Percentiles rank a stretch among this genome's conserved stretches.
Conservation (phyloP, 2,113 vertebrate species). For the Silurus meridionalis region DNA sequence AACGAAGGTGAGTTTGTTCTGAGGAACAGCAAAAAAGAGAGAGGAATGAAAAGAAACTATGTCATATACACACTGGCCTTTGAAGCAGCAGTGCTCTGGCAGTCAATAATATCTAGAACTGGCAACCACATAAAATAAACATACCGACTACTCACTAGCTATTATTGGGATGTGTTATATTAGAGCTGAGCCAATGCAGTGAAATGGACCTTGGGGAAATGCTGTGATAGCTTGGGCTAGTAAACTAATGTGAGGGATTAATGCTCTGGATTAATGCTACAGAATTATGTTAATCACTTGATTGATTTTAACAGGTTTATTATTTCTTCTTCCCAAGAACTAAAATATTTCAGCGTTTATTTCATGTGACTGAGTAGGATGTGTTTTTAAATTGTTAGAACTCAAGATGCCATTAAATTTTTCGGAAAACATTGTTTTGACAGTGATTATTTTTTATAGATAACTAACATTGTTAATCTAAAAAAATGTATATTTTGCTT, state of each 20-base stretch:
- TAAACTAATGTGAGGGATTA: neutral
- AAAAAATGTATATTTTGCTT: neutral
- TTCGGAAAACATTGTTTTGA: neutral
- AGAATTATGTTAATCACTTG: neutral
- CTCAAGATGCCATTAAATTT: neutral
- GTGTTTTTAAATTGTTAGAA: neutral
- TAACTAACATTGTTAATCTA: neutral
- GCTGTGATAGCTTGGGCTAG: neutral
- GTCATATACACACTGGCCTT: neutral
- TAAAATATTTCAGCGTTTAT: neutral
- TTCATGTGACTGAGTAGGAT: neutral
- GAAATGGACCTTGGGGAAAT: neutral
- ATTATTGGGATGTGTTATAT: conserved; percentile 13
- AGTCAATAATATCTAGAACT: neutral
- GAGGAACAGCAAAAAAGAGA: neutral
- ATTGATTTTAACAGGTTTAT: neutral
- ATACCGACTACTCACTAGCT: neutral
- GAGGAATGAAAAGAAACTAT: neutral
- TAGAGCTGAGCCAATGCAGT: neutral
- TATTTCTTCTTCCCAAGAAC: neutral
- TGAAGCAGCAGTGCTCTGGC: neutral
- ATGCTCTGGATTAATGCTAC: conserved; percentile 3
- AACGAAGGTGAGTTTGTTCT: conserved; percentile 82
- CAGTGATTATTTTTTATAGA: neutral
- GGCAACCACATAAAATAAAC: neutral